Percentiles rank a stretch among this genome's conserved stretches.
Evolutionary conservation across 2,797 vertebrate genomes (phyloP).

Genomic region (Simalia tracyae): DNA sequence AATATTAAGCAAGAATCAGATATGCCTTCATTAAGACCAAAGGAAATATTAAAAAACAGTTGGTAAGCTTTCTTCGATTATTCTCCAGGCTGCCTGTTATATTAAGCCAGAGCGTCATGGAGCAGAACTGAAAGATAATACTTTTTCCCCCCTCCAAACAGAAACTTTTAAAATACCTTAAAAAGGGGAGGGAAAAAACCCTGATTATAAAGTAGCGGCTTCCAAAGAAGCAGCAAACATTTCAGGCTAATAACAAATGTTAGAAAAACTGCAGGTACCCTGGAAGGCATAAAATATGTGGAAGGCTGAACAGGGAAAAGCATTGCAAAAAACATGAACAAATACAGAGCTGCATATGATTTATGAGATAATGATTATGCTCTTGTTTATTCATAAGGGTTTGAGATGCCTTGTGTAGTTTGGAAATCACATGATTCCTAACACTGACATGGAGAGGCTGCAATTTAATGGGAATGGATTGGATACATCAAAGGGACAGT

Average conservation of each 20-base stretch:
- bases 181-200: background rate
- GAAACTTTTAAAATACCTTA: background rate
- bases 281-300: background rate
- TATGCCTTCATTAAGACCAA: background rate
- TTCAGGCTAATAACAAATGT: background rate
- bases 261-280: background rate
- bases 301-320: background rate
- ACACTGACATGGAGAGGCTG: background rate
- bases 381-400: slow-evolving; percentile 33
- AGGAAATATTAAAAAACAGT: background rate
- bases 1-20: background rate
- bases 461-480: slow-evolving; percentile 31
- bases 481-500: background rate
- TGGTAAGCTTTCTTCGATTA: background rate
- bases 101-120: background rate
- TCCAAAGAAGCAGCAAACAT: background rate
- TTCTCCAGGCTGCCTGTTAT: background rate
- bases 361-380: slow-evolving; percentile 13
- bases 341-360: slow-evolving; percentile 1
- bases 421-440: background rate
- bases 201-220: background rate
- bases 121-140: background rate
- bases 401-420: background rate
- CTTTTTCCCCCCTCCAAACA: background rate
- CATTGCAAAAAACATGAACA: slow-evolving; percentile 8